phyloP scores from a whole-genome alignment of 2,113 vertebrate species.

The Ceratotherium simum region DNA sequence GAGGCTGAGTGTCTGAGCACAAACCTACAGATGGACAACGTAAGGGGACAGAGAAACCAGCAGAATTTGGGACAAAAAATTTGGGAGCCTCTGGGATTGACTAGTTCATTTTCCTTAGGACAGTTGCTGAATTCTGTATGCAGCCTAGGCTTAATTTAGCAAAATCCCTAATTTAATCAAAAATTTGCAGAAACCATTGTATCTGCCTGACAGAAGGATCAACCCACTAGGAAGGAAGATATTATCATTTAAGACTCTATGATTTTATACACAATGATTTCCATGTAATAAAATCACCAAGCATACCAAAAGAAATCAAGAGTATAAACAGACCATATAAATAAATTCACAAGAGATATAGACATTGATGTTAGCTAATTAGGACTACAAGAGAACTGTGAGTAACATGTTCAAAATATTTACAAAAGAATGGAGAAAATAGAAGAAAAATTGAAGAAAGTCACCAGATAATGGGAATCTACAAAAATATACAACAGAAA shows the following conservation, averaged over 20 bases:
- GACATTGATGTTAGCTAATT: neutral
- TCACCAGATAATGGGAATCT: neutral
- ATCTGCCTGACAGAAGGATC: neutral
- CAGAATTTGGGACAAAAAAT: neutral
- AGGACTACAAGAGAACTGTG: neutral
- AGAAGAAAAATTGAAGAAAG: neutral
- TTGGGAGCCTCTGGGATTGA: neutral
- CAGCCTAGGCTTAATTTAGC: neutral
- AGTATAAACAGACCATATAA: neutral
- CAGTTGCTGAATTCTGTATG: neutral
- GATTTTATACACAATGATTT: neutral
- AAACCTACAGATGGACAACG: neutral
- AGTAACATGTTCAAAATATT: neutral
- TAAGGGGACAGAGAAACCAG: neutral
- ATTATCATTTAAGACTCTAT: neutral
- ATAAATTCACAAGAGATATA: neutral
- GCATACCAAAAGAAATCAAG: neutral
- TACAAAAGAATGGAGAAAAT: neutral
- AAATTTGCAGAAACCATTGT: neutral
- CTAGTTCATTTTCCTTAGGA: neutral
- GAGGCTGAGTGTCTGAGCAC: neutral
- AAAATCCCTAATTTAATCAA: neutral
- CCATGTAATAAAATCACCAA: neutral
- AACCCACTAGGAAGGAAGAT: neutral
- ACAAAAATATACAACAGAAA: neutral